Evolutionary conservation across 2,888 invertebrate species (phyloP).

Genomic region (Sclerodermus sp.): DNA sequence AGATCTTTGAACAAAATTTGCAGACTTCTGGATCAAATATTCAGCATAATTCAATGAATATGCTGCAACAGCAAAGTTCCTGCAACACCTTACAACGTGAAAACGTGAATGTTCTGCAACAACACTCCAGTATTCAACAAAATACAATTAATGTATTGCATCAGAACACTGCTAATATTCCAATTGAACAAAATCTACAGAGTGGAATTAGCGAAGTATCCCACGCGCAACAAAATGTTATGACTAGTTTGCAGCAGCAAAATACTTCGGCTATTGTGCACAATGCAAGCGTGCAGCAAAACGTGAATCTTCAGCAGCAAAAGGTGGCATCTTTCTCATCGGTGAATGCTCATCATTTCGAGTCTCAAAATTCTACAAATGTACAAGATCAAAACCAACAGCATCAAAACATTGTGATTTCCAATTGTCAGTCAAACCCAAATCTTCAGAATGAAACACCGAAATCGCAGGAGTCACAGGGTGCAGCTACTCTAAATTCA

Average conservation of each 20-base stretch:
- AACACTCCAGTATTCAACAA: slow-evolving; percentile 40
- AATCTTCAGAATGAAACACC: slow-evolving; percentile 32
- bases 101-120: slow-evolving; percentile 34
- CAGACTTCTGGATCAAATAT: slow-evolving; percentile 34
- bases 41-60: slow-evolving; percentile 34
- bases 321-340: slow-evolving; percentile 30
- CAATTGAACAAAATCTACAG: slow-evolving; percentile 42
- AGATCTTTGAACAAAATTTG: slow-evolving; percentile 49
- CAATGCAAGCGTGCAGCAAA: slow-evolving; percentile 36
- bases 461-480: slow-evolving; percentile 32
- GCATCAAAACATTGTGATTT: slow-evolving; percentile 49
- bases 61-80: slow-evolving; percentile 36
- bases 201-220: slow-evolving; percentile 35
- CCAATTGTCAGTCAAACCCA: slow-evolving; percentile 36
- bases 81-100: slow-evolving; percentile 43
- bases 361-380: slow-evolving; percentile 28
- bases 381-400: slow-evolving; percentile 35
- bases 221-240: slow-evolving; percentile 34
- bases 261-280: slow-evolving; percentile 28
- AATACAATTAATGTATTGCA: slow-evolving; percentile 45
- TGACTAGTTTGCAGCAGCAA: slow-evolving; percentile 32
- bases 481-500: slow-evolving; percentile 43
- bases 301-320: slow-evolving; percentile 35
- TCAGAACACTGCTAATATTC: slow-evolving; percentile 37
- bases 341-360: slow-evolving; percentile 30